Percentiles rank a stretch among this genome's conserved stretches.
Conservation (phyloP, 2,888 invertebrate species). For the Pollenia labialis region DNA sequence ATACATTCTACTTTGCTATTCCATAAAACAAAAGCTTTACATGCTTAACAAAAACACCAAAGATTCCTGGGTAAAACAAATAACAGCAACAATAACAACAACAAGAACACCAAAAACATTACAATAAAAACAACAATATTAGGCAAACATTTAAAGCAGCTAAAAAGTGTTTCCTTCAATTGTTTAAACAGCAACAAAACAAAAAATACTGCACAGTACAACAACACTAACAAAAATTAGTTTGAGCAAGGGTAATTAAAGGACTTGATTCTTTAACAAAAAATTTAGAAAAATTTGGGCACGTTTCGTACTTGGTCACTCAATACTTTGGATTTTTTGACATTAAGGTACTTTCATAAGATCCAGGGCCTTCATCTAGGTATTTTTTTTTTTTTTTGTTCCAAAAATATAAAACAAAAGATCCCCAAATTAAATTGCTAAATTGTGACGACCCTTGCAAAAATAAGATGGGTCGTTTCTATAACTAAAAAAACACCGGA, state of each 20-base stretch:
- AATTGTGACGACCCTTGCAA: too few species aligned
- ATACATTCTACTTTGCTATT: conserved; percentile 36
- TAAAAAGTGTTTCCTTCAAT: conserved; percentile 70
- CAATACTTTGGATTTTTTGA: too few species aligned
- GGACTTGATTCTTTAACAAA: conserved; percentile 2
- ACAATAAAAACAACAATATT: conserved; percentile 50
- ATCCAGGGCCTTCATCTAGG: too few species aligned
- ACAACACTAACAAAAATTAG: conserved; percentile 28
- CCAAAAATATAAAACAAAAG: too few species aligned
- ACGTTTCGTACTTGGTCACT: background rate
- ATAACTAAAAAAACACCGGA: too few species aligned
- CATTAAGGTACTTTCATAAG: too few species aligned
- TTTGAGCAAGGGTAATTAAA: background rate
- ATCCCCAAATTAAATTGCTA: too few species aligned
- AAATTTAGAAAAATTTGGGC: background rate
- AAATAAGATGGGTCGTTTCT: too few species aligned
- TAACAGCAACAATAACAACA: conserved; percentile 48
- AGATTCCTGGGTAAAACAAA: conserved; percentile 61
- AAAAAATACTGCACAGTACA: conserved; percentile 1
- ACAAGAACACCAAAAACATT: conserved; percentile 15
- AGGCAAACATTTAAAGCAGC: conserved; percentile 57
- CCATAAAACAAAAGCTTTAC: conserved; percentile 63
- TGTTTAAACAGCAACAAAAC: conserved; percentile 52
- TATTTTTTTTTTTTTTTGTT: too few species aligned
- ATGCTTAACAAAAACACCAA: conserved; percentile 60